phyloP scores from a whole-genome alignment of 2,888 invertebrate genomes.

The Athalia cordata region DNA sequence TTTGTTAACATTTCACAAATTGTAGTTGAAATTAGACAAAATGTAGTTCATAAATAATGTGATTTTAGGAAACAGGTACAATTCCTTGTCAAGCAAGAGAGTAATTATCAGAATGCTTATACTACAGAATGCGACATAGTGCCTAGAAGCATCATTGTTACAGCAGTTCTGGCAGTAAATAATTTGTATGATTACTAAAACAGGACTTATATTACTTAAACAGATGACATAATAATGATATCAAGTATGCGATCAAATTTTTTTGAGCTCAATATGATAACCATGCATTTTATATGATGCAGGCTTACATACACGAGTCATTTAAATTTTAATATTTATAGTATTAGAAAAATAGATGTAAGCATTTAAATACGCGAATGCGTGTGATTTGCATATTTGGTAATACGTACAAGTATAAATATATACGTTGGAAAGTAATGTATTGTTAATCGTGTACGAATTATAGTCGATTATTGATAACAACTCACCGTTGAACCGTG shows the following conservation, averaged over 20 bases:
- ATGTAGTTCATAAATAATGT: too few relatives aligned
- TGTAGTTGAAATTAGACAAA: too few relatives aligned
- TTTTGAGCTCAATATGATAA: not conserved
- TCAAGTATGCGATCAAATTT: slow-evolving; percentile 5
- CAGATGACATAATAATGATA: not conserved
- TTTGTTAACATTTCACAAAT: too few relatives aligned
- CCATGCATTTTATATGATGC: too few relatives aligned
- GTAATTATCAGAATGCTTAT: too few relatives aligned
- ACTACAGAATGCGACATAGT: too few relatives aligned
- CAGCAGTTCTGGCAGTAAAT: not conserved
- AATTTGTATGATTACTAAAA: slow-evolving; percentile 15
- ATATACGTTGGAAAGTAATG: not conserved
- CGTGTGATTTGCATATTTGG: not conserved
- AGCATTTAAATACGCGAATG: not conserved
- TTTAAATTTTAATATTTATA: not conserved
- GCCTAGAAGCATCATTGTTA: not conserved
- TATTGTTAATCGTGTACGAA: not conserved
- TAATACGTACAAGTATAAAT: not conserved
- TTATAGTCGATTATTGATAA: slow-evolving; percentile 8
- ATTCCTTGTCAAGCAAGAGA: too few relatives aligned
- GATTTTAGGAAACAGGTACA: too few relatives aligned
- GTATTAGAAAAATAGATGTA: not conserved
- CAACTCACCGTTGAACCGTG: slow-evolving; percentile 20
- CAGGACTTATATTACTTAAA: slow-evolving; percentile 29
- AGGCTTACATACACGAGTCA: too few relatives aligned